Evolutionary conservation across 1,140 invertebrate genomes (phyloP).

Genomic region (Danaus melanippus): DNA sequence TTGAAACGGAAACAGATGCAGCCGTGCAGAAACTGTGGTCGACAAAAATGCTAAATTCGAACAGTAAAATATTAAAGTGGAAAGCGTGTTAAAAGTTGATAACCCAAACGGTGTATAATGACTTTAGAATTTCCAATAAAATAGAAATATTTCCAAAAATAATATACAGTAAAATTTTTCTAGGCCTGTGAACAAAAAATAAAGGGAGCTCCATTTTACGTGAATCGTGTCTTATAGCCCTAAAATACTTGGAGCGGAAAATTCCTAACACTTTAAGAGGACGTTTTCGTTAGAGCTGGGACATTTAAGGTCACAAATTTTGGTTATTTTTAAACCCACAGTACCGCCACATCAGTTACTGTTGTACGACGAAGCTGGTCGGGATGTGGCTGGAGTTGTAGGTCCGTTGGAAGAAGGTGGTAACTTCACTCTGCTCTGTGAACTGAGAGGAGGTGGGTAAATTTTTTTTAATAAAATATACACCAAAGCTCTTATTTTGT

Average conservation of each 20-base stretch:
- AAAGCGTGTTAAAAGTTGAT: too few relatives aligned
- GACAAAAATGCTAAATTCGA: too few relatives aligned
- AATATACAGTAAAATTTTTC: too few relatives aligned
- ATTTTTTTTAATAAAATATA: neutral
- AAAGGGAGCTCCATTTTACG: too few relatives aligned
- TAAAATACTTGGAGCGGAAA: neutral
- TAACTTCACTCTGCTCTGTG: conserved; percentile 86
- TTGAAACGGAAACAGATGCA: too few relatives aligned
- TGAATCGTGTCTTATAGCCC: conserved; percentile 1
- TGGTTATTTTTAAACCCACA: conserved; percentile 53
- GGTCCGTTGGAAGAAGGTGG: conserved; percentile 88
- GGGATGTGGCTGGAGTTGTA: conserved; percentile 80
- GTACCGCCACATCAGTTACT: conserved; percentile 89
- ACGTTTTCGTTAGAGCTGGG: neutral
- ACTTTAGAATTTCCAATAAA: too few relatives aligned
- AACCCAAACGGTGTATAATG: too few relatives aligned
- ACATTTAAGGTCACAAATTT: neutral
- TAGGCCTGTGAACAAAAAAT: too few relatives aligned
- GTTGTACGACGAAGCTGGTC: conserved; percentile 85
- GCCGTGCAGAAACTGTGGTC: too few relatives aligned
- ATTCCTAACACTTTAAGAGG: neutral
- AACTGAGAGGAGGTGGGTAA: conserved; percentile 88
- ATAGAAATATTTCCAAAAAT: too few relatives aligned
- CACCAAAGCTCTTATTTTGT: neutral
- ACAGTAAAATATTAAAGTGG: too few relatives aligned